These are phyloP conservation scores for Eospalax fontanierii DNA, from an alignment of 2,797 vertebrate species.

Conservation along the genomic window DNA sequence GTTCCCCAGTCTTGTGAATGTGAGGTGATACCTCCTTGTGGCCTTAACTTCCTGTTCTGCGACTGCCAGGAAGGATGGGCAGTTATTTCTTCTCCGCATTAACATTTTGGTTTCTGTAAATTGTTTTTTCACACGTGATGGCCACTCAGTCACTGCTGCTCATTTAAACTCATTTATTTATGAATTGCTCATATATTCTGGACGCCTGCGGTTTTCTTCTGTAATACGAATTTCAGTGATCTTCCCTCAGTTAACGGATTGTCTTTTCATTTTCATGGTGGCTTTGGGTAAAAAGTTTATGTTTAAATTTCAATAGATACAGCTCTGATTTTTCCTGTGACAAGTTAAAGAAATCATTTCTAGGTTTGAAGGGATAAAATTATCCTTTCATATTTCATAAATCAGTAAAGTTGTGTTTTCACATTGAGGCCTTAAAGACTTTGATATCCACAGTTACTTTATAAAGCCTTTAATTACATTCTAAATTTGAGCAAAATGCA, in stretches of 20 bases:
- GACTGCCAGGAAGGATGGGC: neutral
- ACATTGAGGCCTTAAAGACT: neutral
- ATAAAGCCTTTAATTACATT: conserved; percentile 40
- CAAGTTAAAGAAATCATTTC: neutral
- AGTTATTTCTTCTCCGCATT: conserved; percentile 14
- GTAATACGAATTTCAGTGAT: neutral
- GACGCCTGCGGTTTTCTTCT: neutral
- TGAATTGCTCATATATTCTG: conserved; percentile 43
- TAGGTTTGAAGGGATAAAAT: conserved; percentile 29
- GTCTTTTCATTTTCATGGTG: conserved; percentile 53
- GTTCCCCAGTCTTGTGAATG: neutral
- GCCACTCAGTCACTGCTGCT: neutral
- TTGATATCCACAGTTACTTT: conserved; percentile 17
- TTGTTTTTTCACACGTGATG: neutral
- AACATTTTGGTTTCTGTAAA: neutral
- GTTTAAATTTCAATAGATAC: conserved; percentile 40
- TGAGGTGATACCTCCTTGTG: conserved; percentile 24
- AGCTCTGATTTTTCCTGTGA: neutral
- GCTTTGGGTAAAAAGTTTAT: conserved; percentile 23
- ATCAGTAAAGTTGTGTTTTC: conserved; percentile 19
- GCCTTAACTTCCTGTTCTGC: conserved; percentile 31
- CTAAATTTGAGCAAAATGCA: neutral
- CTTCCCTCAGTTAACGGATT: neutral
- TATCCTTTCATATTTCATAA: neutral
- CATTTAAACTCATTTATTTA: neutral